These are phyloP conservation scores for Eueides isabella DNA, from an alignment of 1,140 invertebrate species.

Conservation along the genomic window DNA sequence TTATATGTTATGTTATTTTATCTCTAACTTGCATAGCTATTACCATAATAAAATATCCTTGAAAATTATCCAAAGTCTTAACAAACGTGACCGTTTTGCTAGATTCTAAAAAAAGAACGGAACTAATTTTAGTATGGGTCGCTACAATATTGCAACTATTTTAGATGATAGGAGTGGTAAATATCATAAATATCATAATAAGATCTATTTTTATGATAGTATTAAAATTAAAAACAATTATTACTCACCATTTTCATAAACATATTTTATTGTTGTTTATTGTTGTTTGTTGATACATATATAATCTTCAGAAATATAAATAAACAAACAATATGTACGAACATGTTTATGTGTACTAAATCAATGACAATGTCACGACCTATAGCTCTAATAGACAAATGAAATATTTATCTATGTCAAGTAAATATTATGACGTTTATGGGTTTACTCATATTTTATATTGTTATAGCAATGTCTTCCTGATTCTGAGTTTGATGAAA, in stretches of 20 bases:
- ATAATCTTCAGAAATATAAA: too few relatives aligned
- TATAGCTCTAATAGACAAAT: not conserved
- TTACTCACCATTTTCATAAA: too few relatives aligned
- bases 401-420: not conserved
- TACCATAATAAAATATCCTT: constrained; percentile 6
- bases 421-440: too few relatives aligned
- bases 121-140: not conserved
- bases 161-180: not conserved
- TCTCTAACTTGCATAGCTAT: not conserved
- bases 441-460: too few relatives aligned
- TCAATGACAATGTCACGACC: not conserved
- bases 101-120: constrained; percentile 14
- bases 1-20: too few relatives aligned
- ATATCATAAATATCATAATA: not conserved
- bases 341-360: not conserved
- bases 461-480: too few relatives aligned
- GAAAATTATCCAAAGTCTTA: constrained; percentile 24
- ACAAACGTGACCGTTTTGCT: constrained; percentile 3
- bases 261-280: too few relatives aligned
- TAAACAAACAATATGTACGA: not conserved
- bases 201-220: not conserved
- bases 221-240: too few relatives aligned
- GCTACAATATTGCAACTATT: not conserved
- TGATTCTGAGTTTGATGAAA: too few relatives aligned
- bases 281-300: too few relatives aligned